Base-by-base conservation (phyloP, 2,888 invertebrate genomes). In the Apodemia mormo region DNA sequence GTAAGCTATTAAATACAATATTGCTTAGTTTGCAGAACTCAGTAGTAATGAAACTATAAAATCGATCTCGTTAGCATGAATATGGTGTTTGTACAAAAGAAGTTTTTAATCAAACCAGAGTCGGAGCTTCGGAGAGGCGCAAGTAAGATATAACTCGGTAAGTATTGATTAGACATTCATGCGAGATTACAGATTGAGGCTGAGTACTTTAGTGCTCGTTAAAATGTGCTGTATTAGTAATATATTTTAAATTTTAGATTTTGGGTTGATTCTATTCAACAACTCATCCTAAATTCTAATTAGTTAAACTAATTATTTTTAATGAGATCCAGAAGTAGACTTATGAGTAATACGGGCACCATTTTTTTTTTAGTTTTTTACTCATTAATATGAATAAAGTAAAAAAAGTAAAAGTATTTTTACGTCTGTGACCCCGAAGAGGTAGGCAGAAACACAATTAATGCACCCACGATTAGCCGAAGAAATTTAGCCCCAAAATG, bases 131-230 rank as follows among this genome's bases (percentile, higher is more conserved):
- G n/a, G 14, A 8, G 33, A 33, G 33, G 14, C 37, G 37, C 64
- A 37, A 64, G 37, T 64, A 61, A 37, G 61, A 64, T 64, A 64
- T 64, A 64, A 64, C 64, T 64, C 37, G 64, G 64, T 37, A 37
- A 64, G 37, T 64, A 64, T 64, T 64, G 64, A 64, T 64, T 64
- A 64, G 64, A 64, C 64, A 64, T 37, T 64, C 64, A 64, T 37
- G 37, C 37, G 33, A 64, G 64, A 64, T 64, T 64, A 64, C 64
- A n/a, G 7, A 64, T 64, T 64, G 64, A 64, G 14, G 64, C 64
- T 64, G 37, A 64, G 37, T 61, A 33, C 33, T 61, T 29, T 33
- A 64, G 37, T 33, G 8, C 8, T 64, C 22, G 54, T 54, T 54
- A 54, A 54, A 54, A 54, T 54, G 4, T n/a, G 5, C n/a, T 54